These are phyloP conservation scores for Dasypogon diadema DNA, from an alignment of 2,888 invertebrate species.

Conservation along the genomic window DNA sequence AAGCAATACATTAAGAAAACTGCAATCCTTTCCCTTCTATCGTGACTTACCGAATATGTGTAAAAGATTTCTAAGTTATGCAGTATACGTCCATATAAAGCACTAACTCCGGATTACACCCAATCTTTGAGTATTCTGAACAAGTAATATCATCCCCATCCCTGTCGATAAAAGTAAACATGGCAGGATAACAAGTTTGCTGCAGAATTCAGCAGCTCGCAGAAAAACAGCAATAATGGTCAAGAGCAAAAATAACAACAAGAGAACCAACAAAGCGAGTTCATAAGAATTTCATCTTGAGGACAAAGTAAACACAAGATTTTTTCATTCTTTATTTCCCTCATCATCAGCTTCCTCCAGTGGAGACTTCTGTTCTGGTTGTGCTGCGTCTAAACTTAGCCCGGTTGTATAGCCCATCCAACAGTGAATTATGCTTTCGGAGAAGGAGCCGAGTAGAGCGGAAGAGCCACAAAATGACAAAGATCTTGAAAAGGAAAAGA, in stretches of 20 bases:
- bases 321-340: constrained; percentile 4
- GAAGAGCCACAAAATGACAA: constrained; percentile 44
- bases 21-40: too few relatives aligned
- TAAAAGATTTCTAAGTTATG: too few relatives aligned
- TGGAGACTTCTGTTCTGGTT: not conserved
- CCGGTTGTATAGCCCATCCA: too few relatives aligned
- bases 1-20: too few relatives aligned
- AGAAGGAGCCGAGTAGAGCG: constrained; percentile 17
- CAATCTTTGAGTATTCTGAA: not conserved
- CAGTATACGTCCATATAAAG: not conserved
- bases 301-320: constrained; percentile 38
- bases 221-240: constrained; percentile 33
- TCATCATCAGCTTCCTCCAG: constrained; percentile 1
- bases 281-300: constrained; percentile 47
- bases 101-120: not conserved
- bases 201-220: not conserved
- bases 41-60: too few relatives aligned
- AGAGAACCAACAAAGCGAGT: constrained; percentile 34
- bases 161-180: constrained; percentile 11
- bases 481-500: constrained; percentile 42
- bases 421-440: constrained; percentile 1
- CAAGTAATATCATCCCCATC: not conserved
- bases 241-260: constrained; percentile 37
- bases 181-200: not conserved
- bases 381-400: constrained; percentile 8